Conservation (phyloP, 2,888 invertebrate genomes). For the Perizoma flavofasciatum region DNA sequence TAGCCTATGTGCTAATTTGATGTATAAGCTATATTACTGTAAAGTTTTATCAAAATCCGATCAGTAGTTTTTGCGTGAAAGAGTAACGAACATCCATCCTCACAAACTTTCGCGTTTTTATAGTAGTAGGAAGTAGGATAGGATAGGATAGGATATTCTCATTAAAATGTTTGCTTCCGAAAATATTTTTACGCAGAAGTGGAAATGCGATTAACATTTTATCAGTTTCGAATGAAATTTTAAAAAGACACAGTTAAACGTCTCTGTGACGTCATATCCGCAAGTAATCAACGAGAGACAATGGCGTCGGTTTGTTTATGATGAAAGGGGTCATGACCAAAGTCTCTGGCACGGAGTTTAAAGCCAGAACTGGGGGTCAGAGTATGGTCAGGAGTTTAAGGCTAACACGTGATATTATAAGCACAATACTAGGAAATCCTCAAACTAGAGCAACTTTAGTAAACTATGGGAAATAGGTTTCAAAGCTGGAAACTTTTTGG, state of each 20-base stretch:
- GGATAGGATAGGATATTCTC: too few species aligned
- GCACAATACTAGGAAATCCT: background rate
- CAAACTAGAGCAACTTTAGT: background rate
- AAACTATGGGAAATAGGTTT: background rate
- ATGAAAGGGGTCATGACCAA: constrained; percentile 14
- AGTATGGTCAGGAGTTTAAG: background rate
- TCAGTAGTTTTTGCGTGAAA: too few species aligned
- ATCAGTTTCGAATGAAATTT: constrained; percentile 8
- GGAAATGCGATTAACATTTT: background rate
- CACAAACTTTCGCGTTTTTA: too few species aligned
- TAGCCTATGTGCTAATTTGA: too few species aligned
- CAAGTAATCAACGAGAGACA: constrained; percentile 15
- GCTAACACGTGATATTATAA: background rate
- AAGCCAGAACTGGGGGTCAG: background rate
- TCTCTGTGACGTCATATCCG: constrained; percentile 15
- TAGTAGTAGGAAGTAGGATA: too few species aligned
- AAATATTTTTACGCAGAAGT: constrained; percentile 2
- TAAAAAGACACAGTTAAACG: constrained; percentile 6
- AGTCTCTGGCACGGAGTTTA: background rate
- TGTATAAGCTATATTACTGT: too few species aligned
- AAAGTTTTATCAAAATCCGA: too few species aligned
- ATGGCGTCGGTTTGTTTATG: constrained; percentile 15
- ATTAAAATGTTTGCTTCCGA: constrained; percentile 10
- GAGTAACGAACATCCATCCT: too few species aligned
- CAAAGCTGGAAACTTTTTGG: too few species aligned